Conservation (phyloP, 2,113 vertebrate species). For the Xyrauchen texanus region DNA sequence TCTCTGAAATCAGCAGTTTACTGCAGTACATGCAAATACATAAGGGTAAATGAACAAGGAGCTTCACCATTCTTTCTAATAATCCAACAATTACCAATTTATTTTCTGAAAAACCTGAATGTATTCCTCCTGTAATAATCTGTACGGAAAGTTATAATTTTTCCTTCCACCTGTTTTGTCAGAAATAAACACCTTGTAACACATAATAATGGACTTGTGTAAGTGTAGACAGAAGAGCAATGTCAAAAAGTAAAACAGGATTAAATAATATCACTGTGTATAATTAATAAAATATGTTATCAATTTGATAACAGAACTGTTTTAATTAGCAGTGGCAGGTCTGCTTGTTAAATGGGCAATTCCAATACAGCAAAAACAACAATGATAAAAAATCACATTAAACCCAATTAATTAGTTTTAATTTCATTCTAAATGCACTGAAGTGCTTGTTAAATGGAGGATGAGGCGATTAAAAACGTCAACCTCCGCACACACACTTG, state of each 20-base stretch:
- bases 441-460: constrained; percentile 46
- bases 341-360: constrained; percentile 34
- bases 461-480: constrained; percentile 40
- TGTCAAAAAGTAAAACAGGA: background rate
- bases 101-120: background rate
- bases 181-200: background rate
- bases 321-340: constrained; percentile 35
- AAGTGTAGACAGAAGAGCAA: background rate
- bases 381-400: constrained; percentile 41
- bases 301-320: constrained; percentile 22
- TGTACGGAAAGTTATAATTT: background rate
- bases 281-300: constrained; percentile 9
- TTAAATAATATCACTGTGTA: background rate
- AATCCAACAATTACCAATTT: too few species aligned
- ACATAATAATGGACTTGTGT: background rate
- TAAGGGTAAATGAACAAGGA: too few species aligned
- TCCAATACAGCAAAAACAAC: constrained; percentile 37
- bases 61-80: too few species aligned
- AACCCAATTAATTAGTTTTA: constrained; percentile 52
- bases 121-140: background rate
- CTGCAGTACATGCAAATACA: too few species aligned
- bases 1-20: too few species aligned
- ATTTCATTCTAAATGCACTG: constrained; percentile 49
- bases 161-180: background rate
- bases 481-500: constrained; percentile 41